phyloP scores from a whole-genome alignment of 1,140 invertebrate species.

The Sipha flava region DNA sequence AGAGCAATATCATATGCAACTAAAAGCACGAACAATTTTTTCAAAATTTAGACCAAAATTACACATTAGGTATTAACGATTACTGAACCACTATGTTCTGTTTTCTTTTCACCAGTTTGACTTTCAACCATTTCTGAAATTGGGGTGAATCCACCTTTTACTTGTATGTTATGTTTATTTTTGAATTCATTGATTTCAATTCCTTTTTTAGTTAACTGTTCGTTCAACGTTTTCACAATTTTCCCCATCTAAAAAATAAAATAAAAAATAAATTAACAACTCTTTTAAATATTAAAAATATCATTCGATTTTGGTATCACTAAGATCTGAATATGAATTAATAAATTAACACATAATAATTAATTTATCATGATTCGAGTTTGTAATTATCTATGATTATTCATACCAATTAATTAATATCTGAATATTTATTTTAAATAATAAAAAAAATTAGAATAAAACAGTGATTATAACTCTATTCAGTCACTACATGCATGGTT shows the following conservation, averaged over 20 bases:
- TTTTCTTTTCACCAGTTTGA: background rate
- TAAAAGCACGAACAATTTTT: background rate
- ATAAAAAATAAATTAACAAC: too few species aligned
- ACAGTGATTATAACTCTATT: too few species aligned
- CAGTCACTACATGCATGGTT: too few species aligned
- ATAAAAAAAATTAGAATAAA: too few species aligned
- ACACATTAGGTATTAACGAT: slow-evolving; percentile 24
- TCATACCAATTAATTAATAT: too few species aligned
- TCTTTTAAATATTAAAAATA: background rate
- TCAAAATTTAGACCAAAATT: background rate
- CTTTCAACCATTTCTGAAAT: slow-evolving; percentile 1
- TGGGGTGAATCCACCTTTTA: slow-evolving; percentile 47
- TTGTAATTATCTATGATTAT: too few species aligned
- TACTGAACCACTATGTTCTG: slow-evolving; percentile 9
- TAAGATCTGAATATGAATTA: too few species aligned
- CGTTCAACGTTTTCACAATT: slow-evolving; percentile 50
- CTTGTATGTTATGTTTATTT: slow-evolving; percentile 78
- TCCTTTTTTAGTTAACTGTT: slow-evolving; percentile 77
- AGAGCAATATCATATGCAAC: background rate
- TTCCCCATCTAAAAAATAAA: slow-evolving; percentile 20
- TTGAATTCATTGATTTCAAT: slow-evolving; percentile 88
- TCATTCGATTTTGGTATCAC: too few species aligned
- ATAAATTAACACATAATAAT: too few species aligned
- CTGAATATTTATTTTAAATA: too few species aligned
- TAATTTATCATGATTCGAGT: too few species aligned